Evolutionary conservation across 2,888 invertebrate species (phyloP).

Genomic region (Leucoptera coffeella): DNA sequence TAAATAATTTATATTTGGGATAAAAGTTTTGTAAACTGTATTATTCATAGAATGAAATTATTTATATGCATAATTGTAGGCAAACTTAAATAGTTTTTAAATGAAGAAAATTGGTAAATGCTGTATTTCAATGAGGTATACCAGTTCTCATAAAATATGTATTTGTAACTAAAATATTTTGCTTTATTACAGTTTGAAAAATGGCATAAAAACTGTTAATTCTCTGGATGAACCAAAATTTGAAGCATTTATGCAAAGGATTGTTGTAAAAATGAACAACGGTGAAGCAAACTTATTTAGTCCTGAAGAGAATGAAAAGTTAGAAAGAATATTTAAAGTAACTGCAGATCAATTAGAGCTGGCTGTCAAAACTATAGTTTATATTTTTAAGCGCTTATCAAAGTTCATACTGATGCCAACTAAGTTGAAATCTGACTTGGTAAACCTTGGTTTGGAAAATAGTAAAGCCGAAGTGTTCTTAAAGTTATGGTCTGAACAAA

Average conservation of each 20-base stretch:
- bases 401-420: slow-evolving; percentile 37
- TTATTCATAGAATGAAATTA: no score
- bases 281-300: slow-evolving; percentile 30
- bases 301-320: slow-evolving; percentile 24
- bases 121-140: no score
- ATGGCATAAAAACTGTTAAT: slow-evolving; percentile 25
- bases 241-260: slow-evolving; percentile 32
- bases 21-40: no score
- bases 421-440: slow-evolving; percentile 27
- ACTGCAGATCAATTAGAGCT: slow-evolving; percentile 20
- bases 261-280: slow-evolving; percentile 23
- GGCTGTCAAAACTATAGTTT: slow-evolving; percentile 27
- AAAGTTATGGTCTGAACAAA: slow-evolving; percentile 35
- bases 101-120: no score
- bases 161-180: no score
- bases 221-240: slow-evolving; percentile 26
- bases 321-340: slow-evolving; percentile 28
- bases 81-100: no score
- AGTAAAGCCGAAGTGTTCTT: slow-evolving; percentile 27
- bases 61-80: no score
- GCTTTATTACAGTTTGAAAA: slow-evolving; percentile 16
- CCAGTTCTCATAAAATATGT: no score
- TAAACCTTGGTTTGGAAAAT: slow-evolving; percentile 18
- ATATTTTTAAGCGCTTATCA: slow-evolving; percentile 25
- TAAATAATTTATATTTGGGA: no score